phyloP scores from a whole-genome alignment of 2,888 invertebrate genomes.

The Stenolophus ochropezus region DNA sequence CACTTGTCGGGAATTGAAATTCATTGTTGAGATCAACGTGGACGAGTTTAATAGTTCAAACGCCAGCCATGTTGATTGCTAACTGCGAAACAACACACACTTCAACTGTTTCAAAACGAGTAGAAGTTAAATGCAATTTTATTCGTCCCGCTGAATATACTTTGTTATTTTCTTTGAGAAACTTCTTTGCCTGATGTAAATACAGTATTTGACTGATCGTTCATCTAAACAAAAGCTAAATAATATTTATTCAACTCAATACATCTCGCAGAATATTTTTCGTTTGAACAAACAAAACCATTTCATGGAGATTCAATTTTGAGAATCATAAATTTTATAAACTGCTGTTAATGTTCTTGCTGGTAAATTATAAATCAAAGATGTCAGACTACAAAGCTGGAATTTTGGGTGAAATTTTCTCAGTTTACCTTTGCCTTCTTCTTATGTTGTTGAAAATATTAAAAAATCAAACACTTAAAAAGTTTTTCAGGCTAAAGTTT shows the following conservation, averaged over 20 bases:
- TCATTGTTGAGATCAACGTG: conserved; percentile 9
- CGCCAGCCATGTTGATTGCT: conserved; percentile 30
- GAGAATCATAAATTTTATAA: conserved; percentile 15
- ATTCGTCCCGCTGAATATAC: conserved; percentile 13
- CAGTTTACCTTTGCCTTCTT: neutral
- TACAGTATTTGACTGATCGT: conserved; percentile 21
- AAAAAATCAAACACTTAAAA: neutral
- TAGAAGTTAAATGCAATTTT: conserved; percentile 26
- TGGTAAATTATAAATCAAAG: conserved; percentile 25
- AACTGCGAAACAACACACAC: conserved; percentile 22
- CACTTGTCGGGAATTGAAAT: conserved; percentile 32
- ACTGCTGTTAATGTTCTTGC: conserved; percentile 10
- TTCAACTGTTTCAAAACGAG: conserved; percentile 7
- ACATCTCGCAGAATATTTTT: neutral
- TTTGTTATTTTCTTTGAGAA: conserved; percentile 34
- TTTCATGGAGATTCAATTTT: neutral
- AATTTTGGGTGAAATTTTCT: neutral
- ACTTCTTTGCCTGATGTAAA: conserved; percentile 27
- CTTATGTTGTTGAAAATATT: neutral
- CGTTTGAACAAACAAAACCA: neutral
- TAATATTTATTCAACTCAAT: conserved; percentile 18
- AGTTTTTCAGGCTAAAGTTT: neutral
- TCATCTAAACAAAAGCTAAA: conserved; percentile 5
- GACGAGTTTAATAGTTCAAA: conserved; percentile 26
- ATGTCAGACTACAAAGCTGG: neutral